These are phyloP conservation scores for Bombylius major DNA, from an alignment of 2,888 invertebrate genomes.

Conservation along the genomic window DNA sequence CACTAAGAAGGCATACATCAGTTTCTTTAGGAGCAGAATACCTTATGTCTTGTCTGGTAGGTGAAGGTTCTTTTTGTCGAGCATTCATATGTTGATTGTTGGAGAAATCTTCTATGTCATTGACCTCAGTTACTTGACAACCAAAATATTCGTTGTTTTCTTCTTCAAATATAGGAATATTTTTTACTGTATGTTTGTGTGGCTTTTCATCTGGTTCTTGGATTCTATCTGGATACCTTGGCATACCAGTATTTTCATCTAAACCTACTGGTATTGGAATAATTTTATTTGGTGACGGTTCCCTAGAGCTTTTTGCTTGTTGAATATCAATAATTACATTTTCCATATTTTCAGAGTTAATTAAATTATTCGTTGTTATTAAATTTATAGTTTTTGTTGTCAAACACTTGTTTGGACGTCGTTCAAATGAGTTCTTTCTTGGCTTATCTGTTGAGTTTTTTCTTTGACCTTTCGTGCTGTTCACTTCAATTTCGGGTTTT, in stretches of 20 bases:
- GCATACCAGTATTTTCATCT: constrained; percentile 45
- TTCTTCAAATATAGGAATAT: constrained; percentile 45
- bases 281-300: constrained; percentile 59
- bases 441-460: constrained; percentile 6
- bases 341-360: constrained; percentile 42
- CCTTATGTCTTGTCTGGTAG: constrained; percentile 15
- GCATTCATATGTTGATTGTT: constrained; percentile 16
- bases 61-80: constrained; percentile 11
- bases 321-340: constrained; percentile 56
- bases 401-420: constrained; percentile 36
- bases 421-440: constrained; percentile 16
- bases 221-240: constrained; percentile 61
- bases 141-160: constrained; percentile 36
- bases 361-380: constrained; percentile 36
- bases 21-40: not conserved
- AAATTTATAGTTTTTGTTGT: constrained; percentile 43
- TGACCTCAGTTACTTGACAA: constrained; percentile 42
- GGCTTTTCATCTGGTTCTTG: constrained; percentile 54
- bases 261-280: constrained; percentile 52
- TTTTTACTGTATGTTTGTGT: constrained; percentile 34
- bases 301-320: constrained; percentile 60
- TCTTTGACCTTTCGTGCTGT: constrained; percentile 8
- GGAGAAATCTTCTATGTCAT: constrained; percentile 37
- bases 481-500: constrained; percentile 21
- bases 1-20: constrained; percentile 52